These are phyloP conservation scores for Spheniscus mendiculus DNA, from an alignment of 2,113 vertebrate species.

Conservation along the genomic window DNA sequence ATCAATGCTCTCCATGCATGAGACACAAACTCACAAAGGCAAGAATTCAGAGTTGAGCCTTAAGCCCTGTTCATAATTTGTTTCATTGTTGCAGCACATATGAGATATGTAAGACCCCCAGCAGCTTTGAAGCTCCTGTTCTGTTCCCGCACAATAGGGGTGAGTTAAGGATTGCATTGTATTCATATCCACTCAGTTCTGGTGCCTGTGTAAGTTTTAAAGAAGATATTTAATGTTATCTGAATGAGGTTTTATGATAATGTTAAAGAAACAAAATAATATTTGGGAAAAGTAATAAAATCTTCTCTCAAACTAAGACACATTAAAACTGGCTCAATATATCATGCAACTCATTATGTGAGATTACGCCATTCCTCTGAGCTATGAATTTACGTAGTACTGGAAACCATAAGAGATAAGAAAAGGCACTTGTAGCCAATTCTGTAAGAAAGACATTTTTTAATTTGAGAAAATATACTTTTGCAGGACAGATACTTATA, in stretches of 20 bases:
- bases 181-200: neutral
- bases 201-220: conserved; percentile 24
- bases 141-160: conserved; percentile 45
- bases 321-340: neutral
- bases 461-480: neutral
- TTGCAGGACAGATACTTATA: neutral
- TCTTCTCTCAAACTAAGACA: neutral
- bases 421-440: neutral
- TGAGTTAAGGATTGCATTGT: conserved; percentile 42
- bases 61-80: conserved; percentile 74
- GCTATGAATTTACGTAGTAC: neutral
- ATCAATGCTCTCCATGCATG: conserved; percentile 25
- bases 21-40: conserved; percentile 62
- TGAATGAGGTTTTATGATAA: conserved; percentile 31
- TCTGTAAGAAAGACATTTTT: neutral
- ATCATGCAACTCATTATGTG: neutral
- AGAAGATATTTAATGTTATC: conserved; percentile 23
- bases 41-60: conserved; percentile 59
- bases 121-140: conserved; percentile 26
- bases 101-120: conserved; percentile 67
- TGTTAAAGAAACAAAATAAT: neutral
- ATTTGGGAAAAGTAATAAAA: conserved; percentile 17
- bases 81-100: conserved; percentile 61
- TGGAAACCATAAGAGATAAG: neutral
- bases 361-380: neutral